A percentile compares a stretch with the other conserved stretches of the same genome.
These are phyloP conservation scores for Whitmania pigra DNA, from an alignment of 1,140 invertebrate species.

Conservation along the genomic window DNA sequence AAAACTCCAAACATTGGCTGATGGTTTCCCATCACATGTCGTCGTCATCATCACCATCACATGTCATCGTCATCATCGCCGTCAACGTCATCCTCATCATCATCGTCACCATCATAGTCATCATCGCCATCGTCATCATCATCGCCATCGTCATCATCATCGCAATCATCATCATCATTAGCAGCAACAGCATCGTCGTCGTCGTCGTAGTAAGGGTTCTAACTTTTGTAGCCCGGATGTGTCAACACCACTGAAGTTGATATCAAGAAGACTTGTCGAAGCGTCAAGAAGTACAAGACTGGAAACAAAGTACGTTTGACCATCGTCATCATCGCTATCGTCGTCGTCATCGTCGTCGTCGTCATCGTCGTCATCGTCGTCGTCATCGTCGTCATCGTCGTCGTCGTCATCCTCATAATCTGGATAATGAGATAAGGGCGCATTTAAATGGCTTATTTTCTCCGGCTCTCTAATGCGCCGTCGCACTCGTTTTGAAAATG, in stretches of 20 bases:
- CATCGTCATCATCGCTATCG: slow-evolving; percentile 1
- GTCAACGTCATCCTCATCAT: neutral
- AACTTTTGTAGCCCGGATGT: slow-evolving; percentile 66
- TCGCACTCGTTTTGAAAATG: too few species aligned
- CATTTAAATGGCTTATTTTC: too few species aligned
- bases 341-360: neutral
- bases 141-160: neutral
- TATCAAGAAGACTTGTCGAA: slow-evolving; percentile 79
- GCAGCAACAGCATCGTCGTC: too few species aligned
- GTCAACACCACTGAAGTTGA: slow-evolving; percentile 97
- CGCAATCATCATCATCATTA: neutral
- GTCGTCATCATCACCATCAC: too few species aligned
- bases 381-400: too few species aligned
- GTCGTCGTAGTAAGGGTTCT: too few species aligned
- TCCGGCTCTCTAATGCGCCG: too few species aligned
- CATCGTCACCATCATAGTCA: neutral
- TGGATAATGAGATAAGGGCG: too few species aligned
- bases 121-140: neutral
- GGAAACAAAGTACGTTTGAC: neutral
- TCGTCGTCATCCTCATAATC: too few species aligned
- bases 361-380: slow-evolving; percentile 1
- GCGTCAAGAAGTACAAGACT: neutral
- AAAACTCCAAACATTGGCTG: too few species aligned
- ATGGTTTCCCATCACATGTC: too few species aligned
- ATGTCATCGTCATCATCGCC: neutral